Base-by-base conservation (phyloP, 2,113 vertebrate genomes). In the Cettia cetti region DNA sequence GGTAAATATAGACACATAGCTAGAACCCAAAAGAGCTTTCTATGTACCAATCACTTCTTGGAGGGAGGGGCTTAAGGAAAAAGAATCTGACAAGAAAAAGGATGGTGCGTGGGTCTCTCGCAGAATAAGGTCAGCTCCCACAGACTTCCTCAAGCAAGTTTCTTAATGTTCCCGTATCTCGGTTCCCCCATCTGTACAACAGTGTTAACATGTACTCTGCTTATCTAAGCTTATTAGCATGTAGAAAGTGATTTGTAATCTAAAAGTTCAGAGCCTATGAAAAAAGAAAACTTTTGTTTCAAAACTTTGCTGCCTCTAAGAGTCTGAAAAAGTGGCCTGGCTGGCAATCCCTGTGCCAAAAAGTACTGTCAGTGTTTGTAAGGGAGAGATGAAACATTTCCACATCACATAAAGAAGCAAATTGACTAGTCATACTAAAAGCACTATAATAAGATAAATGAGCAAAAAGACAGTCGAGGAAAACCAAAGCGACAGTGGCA, bases 341-440 rank as follows among this genome's bases (percentile, higher is more conserved):
- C 75, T 90, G 87, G 94, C 89, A 94, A 54, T 7, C 30, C 42
- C 63, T 9, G 39, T 40, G 61, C 91, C 82, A 80, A 76, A 82
- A 77, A 84, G 61, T 89, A 83, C 72, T 81, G 64, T 65, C 82
- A 90, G 69, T 82, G 82, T 82, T 94, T 86, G 63, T 88, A 94
- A 95, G 72, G 78, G 77, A 71, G 95, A 95, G 81, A 92, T 70
- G 69, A 93, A 95, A 83, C 64, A 50, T 74, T 90, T 84, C 89
- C 85, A 82, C 89, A 81, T 96, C 82, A 78, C 83, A 95, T 40
- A 78, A 82, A 95, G 92, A 92, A 94, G 88, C 30, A 96, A 96
- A 89, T 82, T 81, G 95, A 95, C 96, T 95, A 95, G 81, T 97
- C 96, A 96, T 90, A 96, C 84, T 97, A 92, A 76, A 40, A 94